A percentile compares a stretch with the other conserved stretches of the same genome.
phyloP scores from a whole-genome alignment of 2,888 invertebrate species.

The Baccha elongata region DNA sequence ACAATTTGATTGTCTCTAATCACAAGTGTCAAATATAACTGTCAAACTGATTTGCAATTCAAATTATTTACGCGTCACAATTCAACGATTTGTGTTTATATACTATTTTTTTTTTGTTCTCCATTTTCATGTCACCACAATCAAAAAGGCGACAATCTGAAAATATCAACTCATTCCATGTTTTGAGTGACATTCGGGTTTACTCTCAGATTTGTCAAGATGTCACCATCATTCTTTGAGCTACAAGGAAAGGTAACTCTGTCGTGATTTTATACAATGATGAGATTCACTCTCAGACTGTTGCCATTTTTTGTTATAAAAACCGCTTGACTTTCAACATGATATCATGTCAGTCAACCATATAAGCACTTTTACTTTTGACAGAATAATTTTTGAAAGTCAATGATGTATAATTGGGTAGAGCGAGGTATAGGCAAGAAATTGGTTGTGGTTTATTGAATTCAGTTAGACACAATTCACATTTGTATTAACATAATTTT shows the following conservation, averaged over 20 bases:
- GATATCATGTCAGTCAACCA: conserved; percentile 28
- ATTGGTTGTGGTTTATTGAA: too few species aligned
- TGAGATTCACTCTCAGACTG: conserved; percentile 50
- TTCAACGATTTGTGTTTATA: conserved; percentile 25
- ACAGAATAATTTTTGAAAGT: conserved; percentile 18
- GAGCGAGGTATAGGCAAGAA: too few species aligned
- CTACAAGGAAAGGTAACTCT: conserved; percentile 32
- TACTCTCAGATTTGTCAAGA: conserved; percentile 67
- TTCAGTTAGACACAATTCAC: too few species aligned
- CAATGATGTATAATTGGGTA: too few species aligned
- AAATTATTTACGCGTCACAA: conserved; percentile 68
- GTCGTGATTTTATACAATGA: conserved; percentile 43
- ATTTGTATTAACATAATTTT: too few species aligned
- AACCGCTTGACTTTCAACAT: conserved; percentile 12
- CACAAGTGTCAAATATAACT: conserved; percentile 64
- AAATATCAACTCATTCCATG: conserved; percentile 55
- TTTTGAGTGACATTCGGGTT: conserved; percentile 58
- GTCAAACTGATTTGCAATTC: conserved; percentile 71
- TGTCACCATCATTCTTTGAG: conserved; percentile 39
- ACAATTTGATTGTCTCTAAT: conserved; percentile 49
- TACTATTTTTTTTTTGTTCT: conserved; percentile 20
- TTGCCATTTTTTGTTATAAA: conserved; percentile 12
- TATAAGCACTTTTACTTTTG: conserved; percentile 6
- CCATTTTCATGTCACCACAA: conserved; percentile 2
- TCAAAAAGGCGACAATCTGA: conserved; percentile 33